Evolutionary conservation across 2,113 vertebrate species (phyloP).

Genomic region (Lates calcarifer): DNA sequence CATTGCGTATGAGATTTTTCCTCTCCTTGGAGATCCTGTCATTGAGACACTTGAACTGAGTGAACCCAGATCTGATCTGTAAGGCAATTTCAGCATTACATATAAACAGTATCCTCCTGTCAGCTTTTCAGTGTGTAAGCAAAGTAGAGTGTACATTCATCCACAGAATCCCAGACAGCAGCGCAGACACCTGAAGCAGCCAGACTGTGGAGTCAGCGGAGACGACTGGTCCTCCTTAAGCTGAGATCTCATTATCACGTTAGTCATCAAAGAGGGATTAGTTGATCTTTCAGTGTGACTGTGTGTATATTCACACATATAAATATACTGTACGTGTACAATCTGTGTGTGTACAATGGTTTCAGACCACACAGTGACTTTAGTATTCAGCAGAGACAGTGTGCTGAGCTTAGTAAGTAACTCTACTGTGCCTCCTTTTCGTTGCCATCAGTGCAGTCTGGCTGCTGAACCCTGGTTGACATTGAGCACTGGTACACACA

Average conservation of each 20-base stretch:
- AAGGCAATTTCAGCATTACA: not conserved
- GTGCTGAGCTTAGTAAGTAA: not conserved
- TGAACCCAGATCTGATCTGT: not conserved
- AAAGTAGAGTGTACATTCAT: not conserved
- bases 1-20: not conserved
- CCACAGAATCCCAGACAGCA: not conserved
- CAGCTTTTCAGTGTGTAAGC: not conserved
- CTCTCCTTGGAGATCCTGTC: not conserved
- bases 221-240: conserved; percentile 24
- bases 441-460: conserved; percentile 2
- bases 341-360: not conserved
- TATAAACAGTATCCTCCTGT: not conserved
- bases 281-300: conserved; percentile 43
- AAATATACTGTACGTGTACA: not conserved
- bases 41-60: not conserved
- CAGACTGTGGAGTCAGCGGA: conserved; percentile 61
- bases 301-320: not conserved
- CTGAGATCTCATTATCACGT: conserved; percentile 61
- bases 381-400: not conserved
- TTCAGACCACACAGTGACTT: conserved; percentile 5
- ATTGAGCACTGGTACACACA: conserved; percentile 17
- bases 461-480: conserved; percentile 5
- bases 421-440: not conserved
- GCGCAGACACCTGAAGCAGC: conserved; percentile 34
- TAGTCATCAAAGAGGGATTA: conserved; percentile 47